A percentile compares a stretch with the other conserved stretches of the same genome.
phyloP scores from a whole-genome alignment of 2,888 invertebrate species.

The Cotesia congregata region DNA sequence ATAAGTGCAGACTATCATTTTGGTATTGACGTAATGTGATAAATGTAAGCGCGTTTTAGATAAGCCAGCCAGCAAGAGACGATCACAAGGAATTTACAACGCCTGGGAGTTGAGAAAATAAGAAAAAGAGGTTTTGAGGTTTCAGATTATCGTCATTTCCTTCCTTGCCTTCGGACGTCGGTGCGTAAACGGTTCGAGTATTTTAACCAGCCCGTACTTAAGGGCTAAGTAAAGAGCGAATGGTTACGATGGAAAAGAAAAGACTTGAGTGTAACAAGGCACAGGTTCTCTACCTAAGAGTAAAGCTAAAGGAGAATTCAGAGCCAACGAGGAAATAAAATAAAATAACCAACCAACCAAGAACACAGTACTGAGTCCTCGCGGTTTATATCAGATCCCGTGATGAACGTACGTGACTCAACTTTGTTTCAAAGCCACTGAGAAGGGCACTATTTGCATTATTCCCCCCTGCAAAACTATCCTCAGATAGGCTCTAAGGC shows the following conservation, averaged over 20 bases:
- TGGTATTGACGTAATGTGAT: background rate
- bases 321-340: constrained; percentile 16
- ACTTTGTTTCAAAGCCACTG: constrained; percentile 40
- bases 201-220: background rate
- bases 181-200: background rate
- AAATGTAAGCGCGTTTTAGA: too few species aligned
- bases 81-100: background rate
- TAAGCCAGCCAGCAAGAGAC: background rate
- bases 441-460: constrained; percentile 41
- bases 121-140: background rate
- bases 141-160: background rate
- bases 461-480: constrained; percentile 37
- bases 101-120: background rate
- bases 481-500: constrained; percentile 9
- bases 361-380: constrained; percentile 19
- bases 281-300: too few species aligned
- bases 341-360: constrained; percentile 23
- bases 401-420: constrained; percentile 46
- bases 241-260: background rate
- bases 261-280: background rate
- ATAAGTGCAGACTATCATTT: background rate
- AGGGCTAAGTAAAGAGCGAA: background rate
- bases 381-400: constrained; percentile 43
- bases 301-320: background rate
- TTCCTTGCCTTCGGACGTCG: background rate